Percentiles rank a stretch among this genome's conserved stretches.
phyloP scores from a whole-genome alignment of 2,888 invertebrate genomes.

The Corythucha ciliata region DNA sequence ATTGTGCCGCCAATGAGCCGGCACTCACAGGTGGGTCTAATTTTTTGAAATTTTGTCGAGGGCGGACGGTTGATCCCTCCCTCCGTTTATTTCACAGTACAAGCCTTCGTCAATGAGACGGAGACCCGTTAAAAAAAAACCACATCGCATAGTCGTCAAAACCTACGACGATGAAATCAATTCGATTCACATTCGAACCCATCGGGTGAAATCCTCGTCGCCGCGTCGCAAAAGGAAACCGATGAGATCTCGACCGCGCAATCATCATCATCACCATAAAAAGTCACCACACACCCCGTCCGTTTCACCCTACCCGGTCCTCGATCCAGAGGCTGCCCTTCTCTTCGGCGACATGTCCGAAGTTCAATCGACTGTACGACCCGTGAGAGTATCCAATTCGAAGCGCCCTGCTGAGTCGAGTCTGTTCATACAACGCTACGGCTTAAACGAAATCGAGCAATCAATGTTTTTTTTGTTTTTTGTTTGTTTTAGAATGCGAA shows the following conservation, averaged over 20 bases:
- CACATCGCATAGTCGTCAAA: constrained; percentile 12
- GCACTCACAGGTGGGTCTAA: constrained; percentile 12
- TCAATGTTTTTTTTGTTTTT: neutral
- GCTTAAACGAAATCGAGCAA: neutral
- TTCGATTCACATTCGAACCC: constrained; percentile 15
- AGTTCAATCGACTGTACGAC: too few species aligned
- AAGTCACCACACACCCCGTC: too few species aligned
- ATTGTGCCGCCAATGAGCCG: constrained; percentile 12
- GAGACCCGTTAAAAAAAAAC: neutral
- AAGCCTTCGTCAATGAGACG: neutral
- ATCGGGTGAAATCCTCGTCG: constrained; percentile 10
- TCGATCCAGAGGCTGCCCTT: constrained; percentile 15
- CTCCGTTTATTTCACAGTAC: too few species aligned
- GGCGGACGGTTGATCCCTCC: too few species aligned
- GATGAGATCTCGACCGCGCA: neutral
- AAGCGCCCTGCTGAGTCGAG: neutral
- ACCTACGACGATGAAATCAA: constrained; percentile 21
- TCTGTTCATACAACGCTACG: neutral
- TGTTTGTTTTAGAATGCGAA: constrained; percentile 24
- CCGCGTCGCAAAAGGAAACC: constrained; percentile 12
- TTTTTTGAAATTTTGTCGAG: too few species aligned
- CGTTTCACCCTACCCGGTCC: constrained; percentile 9
- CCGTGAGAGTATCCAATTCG: constrained; percentile 10
- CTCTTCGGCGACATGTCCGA: constrained; percentile 18
- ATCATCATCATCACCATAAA: neutral